phyloP scores from a whole-genome alignment of 2,113 vertebrate genomes.

The Zapornia atra region DNA sequence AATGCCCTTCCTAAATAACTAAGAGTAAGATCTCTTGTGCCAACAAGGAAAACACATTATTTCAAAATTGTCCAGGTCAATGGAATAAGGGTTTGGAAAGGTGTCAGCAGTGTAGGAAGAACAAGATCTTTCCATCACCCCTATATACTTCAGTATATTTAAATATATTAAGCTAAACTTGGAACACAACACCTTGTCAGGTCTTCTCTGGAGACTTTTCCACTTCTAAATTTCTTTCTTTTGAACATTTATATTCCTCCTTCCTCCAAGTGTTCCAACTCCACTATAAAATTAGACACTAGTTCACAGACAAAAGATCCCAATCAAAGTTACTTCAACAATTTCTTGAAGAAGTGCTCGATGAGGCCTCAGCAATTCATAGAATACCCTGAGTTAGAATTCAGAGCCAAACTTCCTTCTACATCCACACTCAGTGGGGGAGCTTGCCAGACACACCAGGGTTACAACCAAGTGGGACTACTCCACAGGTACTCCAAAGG shows the following conservation, averaged over 20 bases:
- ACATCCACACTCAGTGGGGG: background rate
- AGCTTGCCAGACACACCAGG: background rate
- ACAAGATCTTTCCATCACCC: background rate
- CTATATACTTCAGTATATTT: background rate
- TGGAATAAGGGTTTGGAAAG: background rate
- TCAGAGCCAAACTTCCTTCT: background rate
- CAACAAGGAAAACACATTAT: background rate
- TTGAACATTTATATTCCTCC: background rate
- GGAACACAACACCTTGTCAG: background rate
- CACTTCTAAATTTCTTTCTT: background rate
- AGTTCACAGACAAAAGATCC: background rate
- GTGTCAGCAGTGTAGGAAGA: background rate
- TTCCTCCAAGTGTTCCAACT: background rate
- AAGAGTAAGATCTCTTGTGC: background rate
- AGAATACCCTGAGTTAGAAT: too few species aligned
- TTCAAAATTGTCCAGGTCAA: background rate
- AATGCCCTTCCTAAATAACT: background rate
- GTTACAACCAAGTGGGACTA: fast-evolving
- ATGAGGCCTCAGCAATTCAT: background rate
- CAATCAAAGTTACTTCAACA: background rate
- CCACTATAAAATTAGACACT: background rate
- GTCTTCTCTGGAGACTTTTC: background rate
- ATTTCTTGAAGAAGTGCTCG: background rate
- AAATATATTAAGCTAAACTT: background rate
- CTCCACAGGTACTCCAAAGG: background rate